Evolutionary conservation across 2,888 invertebrate species (phyloP), one percentile per base, ranked within the genome.

Genomic region (Nomada goodeniana): DNA sequence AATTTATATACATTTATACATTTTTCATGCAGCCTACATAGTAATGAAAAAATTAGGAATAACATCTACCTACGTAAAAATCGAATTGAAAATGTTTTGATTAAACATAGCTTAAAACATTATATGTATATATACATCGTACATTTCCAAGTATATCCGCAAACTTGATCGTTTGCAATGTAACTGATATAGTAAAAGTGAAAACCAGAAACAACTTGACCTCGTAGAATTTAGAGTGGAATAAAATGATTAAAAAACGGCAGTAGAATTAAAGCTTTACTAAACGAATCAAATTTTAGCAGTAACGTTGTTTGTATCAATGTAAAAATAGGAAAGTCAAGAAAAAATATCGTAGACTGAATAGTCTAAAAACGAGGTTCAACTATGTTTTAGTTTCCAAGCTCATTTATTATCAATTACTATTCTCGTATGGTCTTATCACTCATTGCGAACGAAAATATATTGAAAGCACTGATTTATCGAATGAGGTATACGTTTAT

Each of bases 141-240:
- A 57, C 26, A 55, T 69, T 60, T 64, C 11, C 23, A 52, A 44
- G 63, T 11, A 70, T 57, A 57, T n/a, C n/a, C n/a, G n/a, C n/a
- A n/a, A n/a, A n/a, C n/a, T 55, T 47, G n/a, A 79, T 67, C 18
- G 67, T 44, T 53, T 52, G 26, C 47, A 63, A 53, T 59, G 26
- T 67, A 60, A 68, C 68, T 75, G 72, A n/a, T 50, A 68, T 20
- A 59, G 71, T 80, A 80, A 76, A 82, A 82, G 59, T 80, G 75
- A 82, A 80, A 80, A 75, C 44, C 47, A 68, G 68, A 52, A 64
- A 80, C 63, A 67, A 42, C 68, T 57, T 59, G 72, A 72, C 64
- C 72, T 82, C 80, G 55, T 23, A 44, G 36, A 64, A 75, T 75
- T 61, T 80, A 68, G 74, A 70, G 61, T 75, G 67, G 61, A 70